These are phyloP conservation scores for Equus quagga DNA, from an alignment of 2,113 vertebrate species.

Conservation along the genomic window DNA sequence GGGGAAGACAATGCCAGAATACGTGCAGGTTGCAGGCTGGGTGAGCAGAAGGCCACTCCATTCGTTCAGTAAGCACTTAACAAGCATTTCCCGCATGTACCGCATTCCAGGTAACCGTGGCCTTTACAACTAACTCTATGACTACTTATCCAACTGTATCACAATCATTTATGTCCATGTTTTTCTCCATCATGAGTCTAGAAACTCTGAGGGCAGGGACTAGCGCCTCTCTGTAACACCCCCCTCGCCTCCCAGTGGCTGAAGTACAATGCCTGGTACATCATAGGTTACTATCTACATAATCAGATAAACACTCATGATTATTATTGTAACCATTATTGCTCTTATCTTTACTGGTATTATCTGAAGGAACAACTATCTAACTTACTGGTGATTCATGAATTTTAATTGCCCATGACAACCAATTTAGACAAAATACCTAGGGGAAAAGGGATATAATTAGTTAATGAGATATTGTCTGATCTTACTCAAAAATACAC, in stretches of 20 bases:
- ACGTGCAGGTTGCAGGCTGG: background rate
- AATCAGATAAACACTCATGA: background rate
- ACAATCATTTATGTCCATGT: background rate
- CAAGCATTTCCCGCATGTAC: background rate
- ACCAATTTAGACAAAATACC: slow-evolving; percentile 4
- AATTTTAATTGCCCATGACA: slow-evolving; percentile 28
- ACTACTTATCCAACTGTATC: background rate
- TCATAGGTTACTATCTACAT: background rate
- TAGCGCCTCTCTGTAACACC: background rate
- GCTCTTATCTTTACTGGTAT: background rate
- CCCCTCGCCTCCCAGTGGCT: too few relatives aligned
- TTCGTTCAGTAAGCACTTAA: background rate
- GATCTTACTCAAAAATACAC: background rate
- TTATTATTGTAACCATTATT: background rate
- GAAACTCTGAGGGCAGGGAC: background rate
- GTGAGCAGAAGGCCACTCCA: background rate
- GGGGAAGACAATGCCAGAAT: background rate
- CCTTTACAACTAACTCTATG: background rate
- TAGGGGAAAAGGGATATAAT: background rate
- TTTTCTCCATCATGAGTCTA: background rate
- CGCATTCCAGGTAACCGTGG: background rate
- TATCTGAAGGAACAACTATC: background rate
- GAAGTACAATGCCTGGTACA: background rate
- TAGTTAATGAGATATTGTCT: slow-evolving; percentile 6
- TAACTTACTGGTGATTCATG: background rate